These are phyloP conservation scores for Synergus laeviventris DNA, from an alignment of 2,888 invertebrate genomes.

Conservation along the genomic window DNA sequence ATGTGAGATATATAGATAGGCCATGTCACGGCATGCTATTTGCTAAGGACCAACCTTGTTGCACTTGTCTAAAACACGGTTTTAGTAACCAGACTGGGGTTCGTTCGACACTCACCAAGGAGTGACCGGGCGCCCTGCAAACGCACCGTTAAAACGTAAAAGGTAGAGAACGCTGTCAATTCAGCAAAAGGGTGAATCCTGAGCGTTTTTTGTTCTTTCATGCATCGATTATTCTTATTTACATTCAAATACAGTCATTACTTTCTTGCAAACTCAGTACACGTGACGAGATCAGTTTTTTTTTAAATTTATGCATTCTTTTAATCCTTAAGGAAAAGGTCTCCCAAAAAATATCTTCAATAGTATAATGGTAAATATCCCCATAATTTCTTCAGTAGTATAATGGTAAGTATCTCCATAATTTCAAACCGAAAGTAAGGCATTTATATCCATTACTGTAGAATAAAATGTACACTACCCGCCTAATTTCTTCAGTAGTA, in stretches of 20 bases:
- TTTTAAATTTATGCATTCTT: neutral
- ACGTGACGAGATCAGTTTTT: neutral
- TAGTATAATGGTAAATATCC: neutral
- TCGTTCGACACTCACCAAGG: slow-evolving; percentile 75
- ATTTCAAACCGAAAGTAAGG: neutral
- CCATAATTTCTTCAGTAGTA: neutral
- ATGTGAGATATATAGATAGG: slow-evolving; percentile 70
- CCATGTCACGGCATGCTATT: slow-evolving; percentile 76
- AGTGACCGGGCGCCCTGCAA: slow-evolving; percentile 75
- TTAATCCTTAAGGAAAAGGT: neutral
- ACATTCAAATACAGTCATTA: neutral
- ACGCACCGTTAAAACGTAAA: slow-evolving; percentile 74
- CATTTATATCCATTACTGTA: too few relatives aligned
- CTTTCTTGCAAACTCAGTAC: neutral
- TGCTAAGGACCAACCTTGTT: slow-evolving; percentile 76
- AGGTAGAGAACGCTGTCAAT: slow-evolving; percentile 66
- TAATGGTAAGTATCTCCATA: slow-evolving; percentile 10
- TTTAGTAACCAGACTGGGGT: slow-evolving; percentile 76
- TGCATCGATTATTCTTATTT: neutral
- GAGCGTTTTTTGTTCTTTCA: slow-evolving; percentile 51
- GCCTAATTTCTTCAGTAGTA: neutral
- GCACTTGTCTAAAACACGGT: slow-evolving; percentile 75
- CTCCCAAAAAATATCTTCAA: slow-evolving; percentile 7
- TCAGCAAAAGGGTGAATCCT: slow-evolving; percentile 66
- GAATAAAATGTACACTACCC: too few relatives aligned